Evolutionary conservation across 2,888 invertebrate genomes (phyloP).

Genomic region (Odontothrips loti): DNA sequence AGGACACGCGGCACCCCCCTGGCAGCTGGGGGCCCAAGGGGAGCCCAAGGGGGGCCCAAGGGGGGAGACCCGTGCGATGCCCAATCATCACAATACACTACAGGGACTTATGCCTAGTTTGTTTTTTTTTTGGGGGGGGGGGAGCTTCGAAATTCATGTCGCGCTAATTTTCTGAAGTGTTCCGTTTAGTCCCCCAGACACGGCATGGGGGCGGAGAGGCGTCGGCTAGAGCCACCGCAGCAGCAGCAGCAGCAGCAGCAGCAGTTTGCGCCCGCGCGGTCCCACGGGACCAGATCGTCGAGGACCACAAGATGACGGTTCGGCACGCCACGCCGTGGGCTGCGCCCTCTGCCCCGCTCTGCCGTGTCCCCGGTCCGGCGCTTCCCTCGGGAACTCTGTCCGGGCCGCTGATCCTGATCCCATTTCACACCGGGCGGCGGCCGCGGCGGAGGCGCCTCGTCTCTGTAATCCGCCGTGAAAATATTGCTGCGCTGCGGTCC

Average conservation of each 20-base stretch:
- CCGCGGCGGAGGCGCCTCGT: neutral
- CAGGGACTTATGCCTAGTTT: too few relatives aligned
- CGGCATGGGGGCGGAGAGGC: neutral
- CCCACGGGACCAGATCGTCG: neutral
- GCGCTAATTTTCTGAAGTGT: too few relatives aligned
- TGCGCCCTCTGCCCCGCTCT: neutral
- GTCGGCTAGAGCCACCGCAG: neutral
- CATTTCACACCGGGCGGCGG: constrained; percentile 21
- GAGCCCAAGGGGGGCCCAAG: neutral
- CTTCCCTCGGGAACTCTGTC: neutral
- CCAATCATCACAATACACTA: too few relatives aligned
- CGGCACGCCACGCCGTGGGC: too few relatives aligned
- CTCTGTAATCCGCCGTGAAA: constrained; percentile 9
- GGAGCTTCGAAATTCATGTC: too few relatives aligned
- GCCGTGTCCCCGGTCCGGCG: neutral
- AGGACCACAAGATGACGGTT: too few relatives aligned
- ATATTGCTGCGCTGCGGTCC: neutral
- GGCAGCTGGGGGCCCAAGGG: neutral
- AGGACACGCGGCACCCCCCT: neutral
- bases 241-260: neutral
- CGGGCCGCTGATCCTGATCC: neutral
- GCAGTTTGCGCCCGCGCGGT: neutral
- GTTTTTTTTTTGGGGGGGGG: too few relatives aligned
- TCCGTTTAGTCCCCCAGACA: neutral
- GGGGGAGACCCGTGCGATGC: too few relatives aligned